Evolutionary conservation across 2,888 invertebrate species (phyloP), one percentile per base, ranked within the genome.

Genomic region (Dusona sp.): DNA sequence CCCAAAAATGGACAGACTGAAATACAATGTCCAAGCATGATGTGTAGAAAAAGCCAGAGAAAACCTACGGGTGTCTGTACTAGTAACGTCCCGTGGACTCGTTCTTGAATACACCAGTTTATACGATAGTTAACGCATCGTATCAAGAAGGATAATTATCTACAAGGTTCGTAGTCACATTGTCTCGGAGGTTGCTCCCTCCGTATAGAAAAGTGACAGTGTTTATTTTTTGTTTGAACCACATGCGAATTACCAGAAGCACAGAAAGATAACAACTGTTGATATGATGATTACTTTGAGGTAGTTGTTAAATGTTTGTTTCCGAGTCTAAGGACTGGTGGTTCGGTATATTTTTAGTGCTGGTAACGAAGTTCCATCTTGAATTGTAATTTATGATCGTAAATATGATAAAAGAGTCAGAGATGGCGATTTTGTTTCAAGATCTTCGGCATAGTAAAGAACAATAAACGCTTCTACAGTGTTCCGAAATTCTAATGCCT

Each of bases 41-140:
- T 25, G 19, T 2, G 29, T 22, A 45, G 6, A 13, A 38, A 75
- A 48, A 48, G 57, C 22, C 42, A 61, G 36, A 82, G 25, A 82
- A 19, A 67, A 67, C 7, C 61, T 13, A 64, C n/a, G 19, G 38
- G 25, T 22, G 13, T 22, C n/a, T 19, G 48, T 38, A 29, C 25
- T 51, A n/a, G 16, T 61, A 54, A 48, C 51, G n/a, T 38, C 38
- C 22, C 29, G 70, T 72, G 64, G 61, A 75, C 82, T 74, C 74
- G 64, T 79, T 85, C 70, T 75, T 65, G 48, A 74, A 72, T 70
- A 75, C 79, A 83, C 70, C 75, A 45, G 64, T 48, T 74, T 79
- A 70, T 61, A 54, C 83, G 82, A 79, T 79, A 83, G 79, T 83
- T 83, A 83, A 79, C 79, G 82, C 79, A 70, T 79, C 81, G 48